These are phyloP conservation scores for Galaxea fascicularis DNA, from an alignment of 92 coral and sea anemone species.

Conservation along the genomic window DNA sequence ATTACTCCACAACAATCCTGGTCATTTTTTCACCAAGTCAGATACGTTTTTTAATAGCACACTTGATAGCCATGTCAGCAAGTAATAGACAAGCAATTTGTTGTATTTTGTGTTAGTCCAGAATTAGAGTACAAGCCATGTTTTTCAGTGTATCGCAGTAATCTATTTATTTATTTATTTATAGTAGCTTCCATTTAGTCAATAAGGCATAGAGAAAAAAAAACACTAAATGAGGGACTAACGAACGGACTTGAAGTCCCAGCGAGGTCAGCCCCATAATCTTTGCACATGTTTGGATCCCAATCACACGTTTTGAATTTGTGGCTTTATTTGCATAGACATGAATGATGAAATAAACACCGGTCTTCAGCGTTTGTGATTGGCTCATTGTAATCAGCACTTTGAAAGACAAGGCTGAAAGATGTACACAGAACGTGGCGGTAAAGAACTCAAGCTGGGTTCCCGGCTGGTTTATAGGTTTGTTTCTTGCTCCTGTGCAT, in stretches of 20 bases:
- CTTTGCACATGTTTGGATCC: neutral
- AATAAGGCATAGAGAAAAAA: too few species aligned
- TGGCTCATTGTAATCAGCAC: constrained; percentile 11
- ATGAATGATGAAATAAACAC: constrained; percentile 4
- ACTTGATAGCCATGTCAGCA: constrained; percentile 4
- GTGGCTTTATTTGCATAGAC: too few species aligned
- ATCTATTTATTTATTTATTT: too few species aligned
- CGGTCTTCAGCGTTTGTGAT: neutral
- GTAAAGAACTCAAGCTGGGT: neutral
- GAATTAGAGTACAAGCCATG: neutral
- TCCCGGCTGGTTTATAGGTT: neutral
- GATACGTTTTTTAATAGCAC: constrained; percentile 26
- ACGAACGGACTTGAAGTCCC: too few species aligned
- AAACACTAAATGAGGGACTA: too few species aligned
- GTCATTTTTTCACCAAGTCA: constrained; percentile 44
- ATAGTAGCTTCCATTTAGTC: too few species aligned
- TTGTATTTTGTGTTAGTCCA: constrained; percentile 6
- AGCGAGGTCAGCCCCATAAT: too few species aligned
- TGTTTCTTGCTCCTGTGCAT: constrained; percentile 10
- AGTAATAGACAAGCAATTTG: constrained; percentile 13
- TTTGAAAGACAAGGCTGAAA: constrained; percentile 4
- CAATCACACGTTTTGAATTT: neutral
- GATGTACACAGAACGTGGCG: neutral
- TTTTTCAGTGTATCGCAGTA: neutral
- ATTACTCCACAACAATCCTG: constrained; percentile 34